phyloP scores from a whole-genome alignment of 1,140 invertebrate genomes.

The Nasonia vitripennis region DNA sequence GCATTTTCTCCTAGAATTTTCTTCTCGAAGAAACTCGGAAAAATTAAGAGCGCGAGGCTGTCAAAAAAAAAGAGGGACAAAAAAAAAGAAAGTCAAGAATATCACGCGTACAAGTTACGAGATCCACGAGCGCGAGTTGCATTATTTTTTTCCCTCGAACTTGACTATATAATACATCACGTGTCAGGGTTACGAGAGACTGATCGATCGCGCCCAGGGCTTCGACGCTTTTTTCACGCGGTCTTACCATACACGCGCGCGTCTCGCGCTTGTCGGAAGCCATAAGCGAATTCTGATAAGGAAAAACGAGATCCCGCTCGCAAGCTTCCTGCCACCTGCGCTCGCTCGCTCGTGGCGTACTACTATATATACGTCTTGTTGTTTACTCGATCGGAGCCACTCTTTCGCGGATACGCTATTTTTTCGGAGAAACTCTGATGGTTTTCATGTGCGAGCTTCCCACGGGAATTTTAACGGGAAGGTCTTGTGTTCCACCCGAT shows the following conservation, averaged over 20 bases:
- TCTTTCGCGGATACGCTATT: neutral
- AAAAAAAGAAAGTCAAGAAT: neutral
- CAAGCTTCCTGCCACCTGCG: neutral
- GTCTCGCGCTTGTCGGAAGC: slow-evolving; percentile 2
- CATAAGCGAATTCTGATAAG: slow-evolving; percentile 12
- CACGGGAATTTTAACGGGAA: neutral
- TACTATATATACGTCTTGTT: neutral
- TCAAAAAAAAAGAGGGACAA: too few relatives aligned
- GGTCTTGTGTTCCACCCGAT: too few relatives aligned
- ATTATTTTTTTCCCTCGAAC: neutral
- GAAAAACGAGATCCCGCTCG: neutral
- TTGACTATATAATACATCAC: neutral
- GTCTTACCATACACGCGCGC: neutral
- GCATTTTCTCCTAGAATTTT: slow-evolving; percentile 24
- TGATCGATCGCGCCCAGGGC: slow-evolving; percentile 14
- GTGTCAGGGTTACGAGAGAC: neutral
- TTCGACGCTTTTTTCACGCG: neutral
- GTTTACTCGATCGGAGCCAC: neutral
- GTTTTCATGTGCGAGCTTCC: neutral
- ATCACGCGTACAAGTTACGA: neutral
- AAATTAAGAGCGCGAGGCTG: neutral
- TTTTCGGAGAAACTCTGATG: neutral
- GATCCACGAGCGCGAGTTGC: neutral
- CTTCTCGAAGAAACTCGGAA: neutral
- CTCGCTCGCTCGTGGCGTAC: neutral